These are phyloP conservation scores for Platyscelio sp. DNA, from an alignment of 2,888 invertebrate species.

Conservation along the genomic window DNA sequence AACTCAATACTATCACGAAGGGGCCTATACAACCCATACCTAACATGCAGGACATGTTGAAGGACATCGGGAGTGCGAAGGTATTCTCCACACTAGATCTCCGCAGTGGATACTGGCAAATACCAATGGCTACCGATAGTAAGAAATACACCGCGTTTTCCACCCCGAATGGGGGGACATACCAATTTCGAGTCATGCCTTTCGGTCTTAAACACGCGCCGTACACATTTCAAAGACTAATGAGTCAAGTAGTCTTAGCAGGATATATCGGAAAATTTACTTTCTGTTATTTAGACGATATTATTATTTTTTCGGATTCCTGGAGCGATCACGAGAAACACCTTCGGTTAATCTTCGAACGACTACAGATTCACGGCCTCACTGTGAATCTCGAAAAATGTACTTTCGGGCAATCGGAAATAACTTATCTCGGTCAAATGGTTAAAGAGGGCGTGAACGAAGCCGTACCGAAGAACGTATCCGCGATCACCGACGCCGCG, in stretches of 20 bases:
- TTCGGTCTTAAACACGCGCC: background rate
- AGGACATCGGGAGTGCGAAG: constrained; percentile 70
- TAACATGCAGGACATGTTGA: constrained; percentile 67
- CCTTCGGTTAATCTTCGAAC: background rate
- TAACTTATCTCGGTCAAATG: background rate
- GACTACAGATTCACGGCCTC: background rate
- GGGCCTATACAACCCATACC: constrained; percentile 70
- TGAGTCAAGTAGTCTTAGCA: background rate
- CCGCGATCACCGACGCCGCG: background rate
- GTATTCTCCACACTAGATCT: constrained; percentile 76
- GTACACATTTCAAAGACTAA: background rate
- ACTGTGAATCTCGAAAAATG: background rate
- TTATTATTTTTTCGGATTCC: constrained; percentile 13
- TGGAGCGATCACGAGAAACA: background rate
- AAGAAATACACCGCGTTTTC: constrained; percentile 74
- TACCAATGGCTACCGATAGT: constrained; percentile 70
- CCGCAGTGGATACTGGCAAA: constrained; percentile 77
- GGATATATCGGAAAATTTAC: background rate
- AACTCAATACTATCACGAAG: constrained; percentile 69
- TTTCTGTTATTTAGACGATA: background rate
- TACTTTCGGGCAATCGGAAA: background rate
- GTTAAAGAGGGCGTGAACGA: background rate
- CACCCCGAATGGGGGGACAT: constrained; percentile 74
- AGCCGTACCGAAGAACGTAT: background rate
- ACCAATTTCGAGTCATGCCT: constrained; percentile 70